Percentiles rank a stretch among this genome's conserved stretches.
phyloP scores from a whole-genome alignment of 2,888 invertebrate genomes.

The Hoplodrina ambigua region DNA sequence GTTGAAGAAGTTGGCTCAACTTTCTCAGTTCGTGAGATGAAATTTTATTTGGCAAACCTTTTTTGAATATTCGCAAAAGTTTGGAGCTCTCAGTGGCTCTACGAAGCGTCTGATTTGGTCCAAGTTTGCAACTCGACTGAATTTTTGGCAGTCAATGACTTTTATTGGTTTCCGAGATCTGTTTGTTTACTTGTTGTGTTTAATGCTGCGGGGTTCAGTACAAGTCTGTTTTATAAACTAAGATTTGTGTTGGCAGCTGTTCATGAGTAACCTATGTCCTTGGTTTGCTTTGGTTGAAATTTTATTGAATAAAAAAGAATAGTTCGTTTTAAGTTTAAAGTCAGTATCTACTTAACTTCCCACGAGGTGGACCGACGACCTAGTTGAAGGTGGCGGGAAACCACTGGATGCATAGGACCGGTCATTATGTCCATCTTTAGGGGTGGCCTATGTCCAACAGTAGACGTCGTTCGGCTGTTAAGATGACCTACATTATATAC shows the following conservation, averaged over 20 bases:
- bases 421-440: no score
- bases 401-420: no score
- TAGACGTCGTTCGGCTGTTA: no score
- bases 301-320: neutral
- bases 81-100: constrained; percentile 57
- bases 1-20: constrained; percentile 77
- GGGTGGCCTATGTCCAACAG: no score
- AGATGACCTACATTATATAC: no score
- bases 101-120: constrained; percentile 58
- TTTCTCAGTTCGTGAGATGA: constrained; percentile 83
- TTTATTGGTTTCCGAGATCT: constrained; percentile 66
- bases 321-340: neutral
- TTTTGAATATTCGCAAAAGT: constrained; percentile 80
- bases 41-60: constrained; percentile 84
- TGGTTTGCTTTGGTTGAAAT: neutral
- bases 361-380: no score
- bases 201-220: constrained; percentile 40
- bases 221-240: neutral
- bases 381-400: no score
- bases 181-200: constrained; percentile 52
- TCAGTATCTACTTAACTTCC: no score
- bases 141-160: constrained; percentile 66
- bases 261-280: neutral
- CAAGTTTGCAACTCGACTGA: constrained; percentile 63
- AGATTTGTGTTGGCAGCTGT: no score